These are phyloP conservation scores for Apamea anceps DNA, from an alignment of 2,888 invertebrate genomes.

Conservation along the genomic window DNA sequence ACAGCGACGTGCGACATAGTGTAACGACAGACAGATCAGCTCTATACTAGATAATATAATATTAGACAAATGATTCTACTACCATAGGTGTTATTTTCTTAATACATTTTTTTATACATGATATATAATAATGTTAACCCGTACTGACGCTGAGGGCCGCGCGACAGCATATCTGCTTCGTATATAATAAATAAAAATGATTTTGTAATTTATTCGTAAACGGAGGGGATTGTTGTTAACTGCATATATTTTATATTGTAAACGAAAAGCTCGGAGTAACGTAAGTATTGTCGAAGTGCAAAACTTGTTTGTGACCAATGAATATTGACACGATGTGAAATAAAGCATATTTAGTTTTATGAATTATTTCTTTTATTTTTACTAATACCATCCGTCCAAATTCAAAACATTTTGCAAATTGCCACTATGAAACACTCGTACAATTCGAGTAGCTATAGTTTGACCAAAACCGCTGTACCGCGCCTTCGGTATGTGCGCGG, in stretches of 20 bases:
- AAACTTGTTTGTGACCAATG: constrained; percentile 88
- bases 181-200: constrained; percentile 67
- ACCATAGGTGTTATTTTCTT: constrained; percentile 56
- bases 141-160: constrained; percentile 36
- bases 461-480: too few species aligned
- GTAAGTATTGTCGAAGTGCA: constrained; percentile 82
- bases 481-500: too few species aligned
- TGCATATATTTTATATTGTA: constrained; percentile 88
- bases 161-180: constrained; percentile 58
- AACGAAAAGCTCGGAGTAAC: constrained; percentile 76
- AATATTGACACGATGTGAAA: constrained; percentile 88
- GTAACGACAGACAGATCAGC: constrained; percentile 1
- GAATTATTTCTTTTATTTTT: constrained; percentile 72
- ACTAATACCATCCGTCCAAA: too few species aligned
- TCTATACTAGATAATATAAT: constrained; percentile 41
- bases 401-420: neutral
- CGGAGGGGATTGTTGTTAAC: constrained; percentile 84
- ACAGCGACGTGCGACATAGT: constrained; percentile 14
- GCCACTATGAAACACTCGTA: neutral
- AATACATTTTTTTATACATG: constrained; percentile 47
- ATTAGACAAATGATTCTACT: constrained; percentile 41
- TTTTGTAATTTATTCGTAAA: constrained; percentile 79
- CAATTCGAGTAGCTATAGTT: too few species aligned
- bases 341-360: constrained; percentile 90
- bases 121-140: constrained; percentile 19